Evolutionary conservation across 2,113 vertebrate species (phyloP).

Genomic region (Varanus salvator): DNA sequence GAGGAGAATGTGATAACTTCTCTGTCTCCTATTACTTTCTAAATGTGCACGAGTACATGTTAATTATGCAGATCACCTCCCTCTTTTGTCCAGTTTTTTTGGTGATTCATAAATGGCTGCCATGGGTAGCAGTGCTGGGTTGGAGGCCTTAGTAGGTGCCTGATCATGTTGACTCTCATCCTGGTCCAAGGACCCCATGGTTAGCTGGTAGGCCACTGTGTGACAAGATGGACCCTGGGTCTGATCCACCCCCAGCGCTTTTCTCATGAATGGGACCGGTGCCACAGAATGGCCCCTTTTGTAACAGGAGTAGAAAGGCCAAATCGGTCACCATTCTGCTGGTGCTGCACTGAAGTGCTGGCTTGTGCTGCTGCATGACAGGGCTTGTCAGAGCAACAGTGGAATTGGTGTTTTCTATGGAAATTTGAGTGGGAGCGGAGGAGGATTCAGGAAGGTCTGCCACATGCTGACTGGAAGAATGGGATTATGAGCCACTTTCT

Average conservation of each 20-base stretch:
- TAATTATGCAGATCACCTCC: background rate
- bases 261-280: background rate
- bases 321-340: background rate
- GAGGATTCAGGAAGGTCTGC: conserved; percentile 51
- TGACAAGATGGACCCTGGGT: too few species aligned
- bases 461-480: conserved; percentile 62
- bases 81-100: too few species aligned
- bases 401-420: conserved; percentile 37
- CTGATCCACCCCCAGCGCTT: too few species aligned
- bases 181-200: background rate
- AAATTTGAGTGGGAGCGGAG: conserved; percentile 56
- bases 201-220: too few species aligned
- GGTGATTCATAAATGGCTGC: too few species aligned
- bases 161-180: background rate
- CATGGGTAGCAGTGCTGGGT: background rate
- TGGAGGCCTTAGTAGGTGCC: background rate
- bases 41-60: background rate
- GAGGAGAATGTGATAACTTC: too few species aligned
- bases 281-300: background rate
- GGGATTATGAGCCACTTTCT: conserved; percentile 50
- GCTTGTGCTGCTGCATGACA: conserved; percentile 6
- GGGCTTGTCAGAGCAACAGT: conserved; percentile 40
- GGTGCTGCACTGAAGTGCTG: background rate
- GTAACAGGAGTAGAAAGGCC: background rate
- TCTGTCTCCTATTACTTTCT: background rate